Conservation (phyloP, 2,888 invertebrate genomes). For the Limnephilus marmoratus region DNA sequence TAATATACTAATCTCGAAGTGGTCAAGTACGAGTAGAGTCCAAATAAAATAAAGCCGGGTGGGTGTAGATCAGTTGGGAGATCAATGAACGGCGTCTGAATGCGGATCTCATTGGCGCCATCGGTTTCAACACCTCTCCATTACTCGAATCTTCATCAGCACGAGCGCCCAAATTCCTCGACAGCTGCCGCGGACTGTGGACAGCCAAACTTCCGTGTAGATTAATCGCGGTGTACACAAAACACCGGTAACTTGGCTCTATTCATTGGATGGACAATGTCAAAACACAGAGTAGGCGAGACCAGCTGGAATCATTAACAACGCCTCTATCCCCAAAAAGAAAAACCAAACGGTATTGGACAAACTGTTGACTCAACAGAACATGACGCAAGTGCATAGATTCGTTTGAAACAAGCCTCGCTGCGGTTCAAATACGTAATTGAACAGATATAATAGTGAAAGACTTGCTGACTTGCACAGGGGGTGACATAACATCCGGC, state of each 20-base stretch:
- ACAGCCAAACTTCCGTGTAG: neutral
- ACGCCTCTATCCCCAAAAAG: neutral
- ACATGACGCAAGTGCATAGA: neutral
- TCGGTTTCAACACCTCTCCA: constrained; percentile 29
- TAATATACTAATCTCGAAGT: neutral
- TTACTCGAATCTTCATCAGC: constrained; percentile 9
- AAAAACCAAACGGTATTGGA: neutral
- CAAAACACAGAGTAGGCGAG: neutral
- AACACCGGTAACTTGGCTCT: neutral
- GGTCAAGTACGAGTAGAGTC: neutral
- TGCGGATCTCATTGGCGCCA: constrained; percentile 41
- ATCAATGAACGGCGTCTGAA: constrained; percentile 37
- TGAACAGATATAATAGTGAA: neutral
- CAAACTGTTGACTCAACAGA: neutral
- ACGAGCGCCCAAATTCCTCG: neutral
- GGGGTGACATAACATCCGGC: constrained; percentile 2
- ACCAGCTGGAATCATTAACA: neutral
- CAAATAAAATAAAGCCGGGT: neutral
- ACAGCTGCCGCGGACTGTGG: constrained; percentile 1
- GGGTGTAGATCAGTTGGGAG: neutral
- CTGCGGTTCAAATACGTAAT: neutral
- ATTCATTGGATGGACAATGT: neutral
- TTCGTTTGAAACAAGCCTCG: neutral
- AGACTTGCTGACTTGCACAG: neutral
- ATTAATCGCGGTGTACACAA: neutral